Evolutionary conservation across 1,140 invertebrate genomes (phyloP), one percentile per base, ranked within the genome.

Genomic region (Danaus melanippus): DNA sequence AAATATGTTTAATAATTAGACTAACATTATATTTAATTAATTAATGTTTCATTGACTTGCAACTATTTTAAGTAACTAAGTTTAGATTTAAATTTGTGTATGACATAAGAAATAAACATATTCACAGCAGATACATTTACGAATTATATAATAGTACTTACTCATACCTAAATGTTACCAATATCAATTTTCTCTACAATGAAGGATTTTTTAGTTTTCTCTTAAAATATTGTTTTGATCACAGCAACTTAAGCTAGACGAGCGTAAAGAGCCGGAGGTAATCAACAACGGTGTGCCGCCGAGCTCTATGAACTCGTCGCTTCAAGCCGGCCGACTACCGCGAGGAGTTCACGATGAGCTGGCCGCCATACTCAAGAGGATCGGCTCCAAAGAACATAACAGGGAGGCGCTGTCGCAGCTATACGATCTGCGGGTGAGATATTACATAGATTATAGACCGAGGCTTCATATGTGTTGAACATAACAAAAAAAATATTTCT

Each of bases 281-380:
- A 12, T 75, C 12, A 82, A 86, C 63, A 69, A 73, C 15, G 70
- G 72, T 8, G 68, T 66, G 0, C 60, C 77, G 0, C 70, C 67
- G 12, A 53, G 57, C 48, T 46, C 58, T 15, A 39, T 59, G 15
- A 63, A 88, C 88, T 62, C 72, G 62, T 50, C 80, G 51, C 63
- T 83, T 53, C 71, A 69, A 60, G 58, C 76, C 0, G 74, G 56
- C 63, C 79, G 76, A 66, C 85, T 95, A 43, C 92, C 93, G 1
- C 91, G 94, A 65, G 89, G 89, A 17, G 92, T 93, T 6, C 95
- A 96, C 72, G 95, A 96, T 56, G 91, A 94, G 66, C 85, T 98
- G 50, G 93, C 94, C 0, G 93, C 95, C 67, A 98, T 98, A 71
- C 96, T 98, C 68, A 95, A 95, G 76, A 93, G 97, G 69, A 97